Evolutionary conservation across 2,888 invertebrate species (phyloP).

Genomic region (Nephrotoma guestfalica): DNA sequence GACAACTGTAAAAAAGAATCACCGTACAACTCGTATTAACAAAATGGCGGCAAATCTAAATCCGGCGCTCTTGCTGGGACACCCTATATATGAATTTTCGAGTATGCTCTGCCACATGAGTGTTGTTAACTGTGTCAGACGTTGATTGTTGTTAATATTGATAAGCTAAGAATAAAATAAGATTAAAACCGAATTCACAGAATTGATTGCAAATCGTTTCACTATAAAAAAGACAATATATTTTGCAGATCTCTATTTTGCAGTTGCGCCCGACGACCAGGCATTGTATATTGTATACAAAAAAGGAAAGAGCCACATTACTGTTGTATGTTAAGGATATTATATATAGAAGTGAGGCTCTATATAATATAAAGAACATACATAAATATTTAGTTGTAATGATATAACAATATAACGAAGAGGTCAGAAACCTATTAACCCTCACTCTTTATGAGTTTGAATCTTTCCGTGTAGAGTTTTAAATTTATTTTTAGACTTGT

Average conservation of each 20-base stretch:
- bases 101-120: background rate
- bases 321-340: too few relatives aligned
- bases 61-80: too few relatives aligned
- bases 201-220: background rate
- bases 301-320: too few relatives aligned
- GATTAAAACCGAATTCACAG: background rate
- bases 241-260: background rate
- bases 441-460: background rate
- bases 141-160: background rate
- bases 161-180: background rate
- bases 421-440: background rate
- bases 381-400: background rate
- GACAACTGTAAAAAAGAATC: too few relatives aligned
- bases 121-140: background rate
- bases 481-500: background rate
- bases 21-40: too few relatives aligned
- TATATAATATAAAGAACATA: too few relatives aligned
- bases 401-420: background rate
- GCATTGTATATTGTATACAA: too few relatives aligned
- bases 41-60: too few relatives aligned
- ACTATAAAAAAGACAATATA: background rate
- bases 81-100: background rate
- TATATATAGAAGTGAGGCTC: too few relatives aligned
- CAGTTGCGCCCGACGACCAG: too few relatives aligned
- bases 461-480: background rate